These are phyloP conservation scores for Sebastes paucispinis DNA, from an alignment of 2,797 vertebrate species.

Conservation along the genomic window DNA sequence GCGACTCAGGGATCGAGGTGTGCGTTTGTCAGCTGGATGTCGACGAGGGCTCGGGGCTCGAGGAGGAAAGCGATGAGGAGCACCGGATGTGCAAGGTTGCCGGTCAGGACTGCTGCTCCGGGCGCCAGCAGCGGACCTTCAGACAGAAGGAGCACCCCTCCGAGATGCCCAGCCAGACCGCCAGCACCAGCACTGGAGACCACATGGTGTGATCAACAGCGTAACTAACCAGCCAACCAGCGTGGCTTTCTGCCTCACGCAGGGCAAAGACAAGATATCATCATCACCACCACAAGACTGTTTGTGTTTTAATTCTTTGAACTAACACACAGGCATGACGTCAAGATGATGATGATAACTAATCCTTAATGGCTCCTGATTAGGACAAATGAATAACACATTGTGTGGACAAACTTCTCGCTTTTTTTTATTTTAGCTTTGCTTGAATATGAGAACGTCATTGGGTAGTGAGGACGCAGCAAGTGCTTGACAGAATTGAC, in stretches of 20 bases:
- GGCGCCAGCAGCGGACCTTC: conserved; percentile 61
- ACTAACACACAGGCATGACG: conserved; percentile 40
- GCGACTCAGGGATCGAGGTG: conserved; percentile 87
- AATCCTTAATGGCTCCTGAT: conserved; percentile 42
- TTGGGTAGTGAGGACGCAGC: conserved; percentile 24
- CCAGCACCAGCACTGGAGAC: conserved; percentile 73
- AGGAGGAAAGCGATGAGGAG: conserved; percentile 77
- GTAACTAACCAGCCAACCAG: conserved; percentile 42
- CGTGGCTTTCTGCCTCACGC: conserved; percentile 35
- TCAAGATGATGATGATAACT: conserved; percentile 47
- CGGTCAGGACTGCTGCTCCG: conserved; percentile 74
- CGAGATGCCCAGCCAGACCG: conserved; percentile 60
- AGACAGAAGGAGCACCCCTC: conserved; percentile 71
- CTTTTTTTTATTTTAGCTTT: conserved; percentile 14
- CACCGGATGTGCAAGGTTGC: conserved; percentile 69
- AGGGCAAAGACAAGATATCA: conserved; percentile 18
- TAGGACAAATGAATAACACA: conserved; percentile 24
- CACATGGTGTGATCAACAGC: conserved; percentile 77
- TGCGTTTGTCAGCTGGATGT: conserved; percentile 84
- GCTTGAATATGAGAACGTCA: background rate
- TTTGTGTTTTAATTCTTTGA: conserved; percentile 45
- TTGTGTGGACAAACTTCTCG: conserved; percentile 26
- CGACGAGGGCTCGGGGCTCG: conserved; percentile 76
- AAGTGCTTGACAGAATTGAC: conserved; percentile 51
- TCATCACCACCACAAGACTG: conserved; percentile 48